Evolutionary conservation across 2,888 invertebrate genomes (phyloP).

Genomic region (Magallana nippona): DNA sequence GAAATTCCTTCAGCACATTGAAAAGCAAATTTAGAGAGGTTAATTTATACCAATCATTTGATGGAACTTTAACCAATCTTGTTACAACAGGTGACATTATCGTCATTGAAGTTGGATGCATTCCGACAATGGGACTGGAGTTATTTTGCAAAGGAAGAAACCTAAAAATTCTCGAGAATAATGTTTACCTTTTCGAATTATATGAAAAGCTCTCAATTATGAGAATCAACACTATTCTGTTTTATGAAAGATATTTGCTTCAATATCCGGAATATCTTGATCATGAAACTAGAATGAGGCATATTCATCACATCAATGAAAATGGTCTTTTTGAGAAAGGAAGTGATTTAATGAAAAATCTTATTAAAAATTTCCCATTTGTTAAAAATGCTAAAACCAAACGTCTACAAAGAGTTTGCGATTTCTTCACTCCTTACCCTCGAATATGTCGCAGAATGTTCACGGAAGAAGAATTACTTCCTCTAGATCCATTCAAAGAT

Average conservation of each 20-base stretch:
- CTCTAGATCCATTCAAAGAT: slow-evolving; percentile 32
- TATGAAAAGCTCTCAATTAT: background rate
- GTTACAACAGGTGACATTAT: background rate
- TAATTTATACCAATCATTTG: background rate
- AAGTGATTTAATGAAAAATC: background rate
- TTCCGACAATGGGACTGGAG: background rate
- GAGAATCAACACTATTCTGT: background rate
- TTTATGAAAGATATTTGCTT: slow-evolving; percentile 23
- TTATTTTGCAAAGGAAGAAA: background rate
- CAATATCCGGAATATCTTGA: slow-evolving; percentile 4
- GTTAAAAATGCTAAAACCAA: slow-evolving; percentile 27
- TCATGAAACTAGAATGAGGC: slow-evolving; percentile 23
- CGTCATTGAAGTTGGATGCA: background rate
- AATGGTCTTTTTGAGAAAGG: background rate
- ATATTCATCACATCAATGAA: slow-evolving; percentile 35
- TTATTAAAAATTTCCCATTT: slow-evolving; percentile 34
- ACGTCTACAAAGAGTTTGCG: background rate
- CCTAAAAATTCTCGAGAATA: background rate
- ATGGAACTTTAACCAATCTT: background rate
- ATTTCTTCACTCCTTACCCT: slow-evolving; percentile 28
- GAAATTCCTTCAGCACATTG: background rate
- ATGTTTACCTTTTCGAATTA: background rate
- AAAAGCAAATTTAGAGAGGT: background rate
- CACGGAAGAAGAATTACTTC: slow-evolving; percentile 12
- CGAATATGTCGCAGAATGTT: slow-evolving; percentile 30